Conservation (phyloP, 2,797 vertebrate genomes). For the Sparus aurata region DNA sequence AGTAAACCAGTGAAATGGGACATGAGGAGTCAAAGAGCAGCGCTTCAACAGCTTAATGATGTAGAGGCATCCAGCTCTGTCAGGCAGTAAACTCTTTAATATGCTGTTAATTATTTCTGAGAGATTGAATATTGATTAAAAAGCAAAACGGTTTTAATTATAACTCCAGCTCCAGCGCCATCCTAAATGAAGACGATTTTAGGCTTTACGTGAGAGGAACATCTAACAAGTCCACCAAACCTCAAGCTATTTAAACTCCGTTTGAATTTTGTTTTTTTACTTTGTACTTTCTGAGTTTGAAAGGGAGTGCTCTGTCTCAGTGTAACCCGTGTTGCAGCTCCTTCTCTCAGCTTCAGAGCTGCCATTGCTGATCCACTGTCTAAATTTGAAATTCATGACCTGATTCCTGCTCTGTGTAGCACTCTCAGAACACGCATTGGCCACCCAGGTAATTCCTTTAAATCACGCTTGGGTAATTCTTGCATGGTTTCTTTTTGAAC, state of each 20-base stretch:
- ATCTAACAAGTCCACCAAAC: conserved; percentile 54
- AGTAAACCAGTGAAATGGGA: conserved; percentile 76
- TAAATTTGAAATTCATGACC: conserved; percentile 74
- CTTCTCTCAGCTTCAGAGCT: conserved; percentile 46
- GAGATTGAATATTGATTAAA: conserved; percentile 88
- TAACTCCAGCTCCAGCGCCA: conserved; percentile 75
- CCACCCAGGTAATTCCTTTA: conserved; percentile 70
- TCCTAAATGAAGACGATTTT: conserved; percentile 77
- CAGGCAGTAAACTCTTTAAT: conserved; percentile 85
- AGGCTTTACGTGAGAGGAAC: conserved; percentile 69
- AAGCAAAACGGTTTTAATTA: conserved; percentile 86
- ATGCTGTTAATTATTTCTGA: conserved; percentile 88
- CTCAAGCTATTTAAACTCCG: conserved; percentile 40
- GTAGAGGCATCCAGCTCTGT: conserved; percentile 78
- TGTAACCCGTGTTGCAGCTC: conserved; percentile 26
- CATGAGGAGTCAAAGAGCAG: conserved; percentile 82
- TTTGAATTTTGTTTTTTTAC: conserved; percentile 44
- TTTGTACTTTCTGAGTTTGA: conserved; percentile 44
- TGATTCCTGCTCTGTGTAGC: conserved; percentile 58
- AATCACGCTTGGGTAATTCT: conserved; percentile 60
- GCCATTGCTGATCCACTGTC: conserved; percentile 45
- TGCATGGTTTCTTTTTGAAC: conserved; percentile 46
- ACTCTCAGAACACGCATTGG: conserved; percentile 56
- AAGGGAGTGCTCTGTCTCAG: conserved; percentile 20
- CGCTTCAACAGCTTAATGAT: conserved; percentile 84